Base-by-base conservation (phyloP, 1,140 invertebrate genomes). In the Uloborus diversus region DNA sequence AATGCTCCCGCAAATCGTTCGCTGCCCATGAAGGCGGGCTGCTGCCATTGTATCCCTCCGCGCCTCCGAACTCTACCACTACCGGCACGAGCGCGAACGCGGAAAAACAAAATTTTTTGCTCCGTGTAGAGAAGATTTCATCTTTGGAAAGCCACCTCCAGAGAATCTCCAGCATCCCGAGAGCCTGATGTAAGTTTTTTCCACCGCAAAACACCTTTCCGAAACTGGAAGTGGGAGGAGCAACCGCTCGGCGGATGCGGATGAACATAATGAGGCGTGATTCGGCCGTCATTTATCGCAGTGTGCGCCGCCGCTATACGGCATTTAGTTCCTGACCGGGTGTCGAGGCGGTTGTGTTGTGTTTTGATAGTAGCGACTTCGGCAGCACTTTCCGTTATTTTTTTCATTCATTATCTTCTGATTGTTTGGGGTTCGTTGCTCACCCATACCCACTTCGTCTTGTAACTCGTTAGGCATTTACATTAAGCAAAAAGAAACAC, bases 251-350 rank as follows among this genome's bases (percentile, higher is more conserved):
- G n/a, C 76, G 76, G 76, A 79, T 5, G 76, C 2, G 51, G 51
- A 69, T 51, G 14, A 61, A 35, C 69, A 81, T 81, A 73, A 71
- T 75, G 69, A 76, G 69, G 53, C 51, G 70, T 28, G 62, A 23
- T 68, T 28, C 59, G 80, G 69, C 61, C 61, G n/a, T 11, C 69
- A 76, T 81, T 81, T 81, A 81, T 73, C 80, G 53, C 30, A 33
- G 56, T 66, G 56, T 69, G 30, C 64, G 37, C 62, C 62, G 64
- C 73, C 35, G 64, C 42, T 25, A 64, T 47, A n/a, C 62, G 80
- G 69, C 73, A 81, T 81, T 81, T 81, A 81, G 80, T 81, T 81
- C 75, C 64, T 68, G 73, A 81, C 80, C 62, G 73, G 47, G 73
- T 75, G 47, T 64, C 65, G 71, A 61, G 57, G 66, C 65, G 51